Base-by-base conservation (phyloP, 2,113 vertebrate genomes). In the Aptenodytes forsteri region DNA sequence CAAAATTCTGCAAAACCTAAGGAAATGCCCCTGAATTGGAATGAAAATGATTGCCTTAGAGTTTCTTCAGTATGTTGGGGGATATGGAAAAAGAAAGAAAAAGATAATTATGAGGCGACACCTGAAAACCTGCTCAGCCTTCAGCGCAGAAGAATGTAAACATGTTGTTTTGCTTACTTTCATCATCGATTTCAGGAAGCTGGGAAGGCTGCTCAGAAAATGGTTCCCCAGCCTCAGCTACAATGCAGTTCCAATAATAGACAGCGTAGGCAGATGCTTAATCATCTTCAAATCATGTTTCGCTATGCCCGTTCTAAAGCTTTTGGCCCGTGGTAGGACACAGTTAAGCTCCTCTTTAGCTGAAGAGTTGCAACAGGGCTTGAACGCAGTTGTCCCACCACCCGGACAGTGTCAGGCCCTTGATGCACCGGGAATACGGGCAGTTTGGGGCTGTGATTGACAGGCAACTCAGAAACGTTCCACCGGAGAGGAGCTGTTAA, bases 401-500 rank as follows among this genome's bases (percentile, higher is more conserved):
- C 13, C 42, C 0, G 1, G 40, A 79, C 49, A 78, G 78, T 36
- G 70, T 9, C 3, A 2, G 59, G 69, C 44, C 55, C 88, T 47
- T 0, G 0, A n/a, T 4, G 42, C 0, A 0, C 36, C 0, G 30
- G 50, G 52, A 30, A 8, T 1, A 22, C 0, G 2, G 76, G 56
- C 25, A 29, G 6, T 59, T 83, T 9, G 76, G 82, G 40, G 88
- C 49, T 47, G 38, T 20, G 44, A 40, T 0, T 18, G 78, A 54
- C 38, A 34, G 27, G 42, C 36, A 54, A 27, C 55, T 25, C 3
- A 1, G 82, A 79, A 59, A 64, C 42, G 6, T 61, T 1, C 56
- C 70, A n/a, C 13, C 1, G 1, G 25, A 75, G 46, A 56, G 40
- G 10, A 17, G 27, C 34, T 90, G 30, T 13, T 34, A 14, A 34